Evolutionary conservation across 2,797 vertebrate species (phyloP).

Genomic region (Podarcis lilfordi): DNA sequence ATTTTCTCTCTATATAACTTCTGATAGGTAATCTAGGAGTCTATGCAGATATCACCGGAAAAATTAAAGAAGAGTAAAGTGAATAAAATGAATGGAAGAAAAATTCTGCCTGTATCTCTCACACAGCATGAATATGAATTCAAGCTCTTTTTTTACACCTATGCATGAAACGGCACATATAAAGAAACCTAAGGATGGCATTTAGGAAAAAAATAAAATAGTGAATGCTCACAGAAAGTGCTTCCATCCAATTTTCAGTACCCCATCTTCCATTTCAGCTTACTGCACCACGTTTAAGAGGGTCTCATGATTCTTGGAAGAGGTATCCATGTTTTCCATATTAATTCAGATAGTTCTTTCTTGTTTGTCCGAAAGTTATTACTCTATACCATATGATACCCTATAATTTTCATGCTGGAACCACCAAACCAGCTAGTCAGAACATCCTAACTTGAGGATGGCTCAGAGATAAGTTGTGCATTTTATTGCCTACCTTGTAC

Average conservation of each 20-base stretch:
- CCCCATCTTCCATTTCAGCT: too few species aligned
- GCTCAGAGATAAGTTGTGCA: background rate
- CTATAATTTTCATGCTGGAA: background rate
- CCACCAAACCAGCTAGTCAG: background rate
- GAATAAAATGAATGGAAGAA: background rate
- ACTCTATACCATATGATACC: too few species aligned
- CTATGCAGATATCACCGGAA: background rate
- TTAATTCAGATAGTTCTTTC: background rate
- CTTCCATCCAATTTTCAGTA: too few species aligned
- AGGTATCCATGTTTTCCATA: background rate
- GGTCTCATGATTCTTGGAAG: too few species aligned
- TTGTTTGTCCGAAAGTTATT: background rate
- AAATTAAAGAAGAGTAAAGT: background rate
- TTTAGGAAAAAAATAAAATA: background rate
- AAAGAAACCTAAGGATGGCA: too few species aligned
- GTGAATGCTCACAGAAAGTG: too few species aligned
- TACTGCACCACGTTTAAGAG: too few species aligned
- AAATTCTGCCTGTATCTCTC: background rate
- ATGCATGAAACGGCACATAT: background rate
- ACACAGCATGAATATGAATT: background rate
- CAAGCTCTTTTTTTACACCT: background rate
- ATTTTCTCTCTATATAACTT: background rate
- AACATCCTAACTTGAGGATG: background rate
- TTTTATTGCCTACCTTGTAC: background rate
- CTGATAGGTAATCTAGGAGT: background rate